Conservation (phyloP, 2,113 vertebrate genomes). For the Albula goreensis region DNA sequence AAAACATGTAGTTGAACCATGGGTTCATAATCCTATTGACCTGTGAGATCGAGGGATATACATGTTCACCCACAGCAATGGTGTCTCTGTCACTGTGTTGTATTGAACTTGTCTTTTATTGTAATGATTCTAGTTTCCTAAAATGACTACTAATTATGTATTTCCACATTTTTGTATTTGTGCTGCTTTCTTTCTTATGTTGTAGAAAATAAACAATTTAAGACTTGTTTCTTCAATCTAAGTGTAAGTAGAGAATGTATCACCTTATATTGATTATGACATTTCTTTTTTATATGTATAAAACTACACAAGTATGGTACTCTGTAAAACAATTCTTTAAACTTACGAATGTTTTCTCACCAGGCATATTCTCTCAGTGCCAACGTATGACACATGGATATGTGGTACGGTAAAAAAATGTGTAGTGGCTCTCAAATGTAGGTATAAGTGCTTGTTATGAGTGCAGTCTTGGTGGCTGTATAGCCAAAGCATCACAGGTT, state of each 20-base stretch:
- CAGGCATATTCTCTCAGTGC: no score
- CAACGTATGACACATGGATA: no score
- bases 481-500: not conserved
- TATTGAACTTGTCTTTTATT: not conserved
- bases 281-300: no score
- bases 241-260: not conserved
- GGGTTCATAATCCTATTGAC: not conserved
- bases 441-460: conserved; percentile 26
- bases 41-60: not conserved
- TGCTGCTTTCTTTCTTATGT: conserved; percentile 54
- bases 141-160: conserved; percentile 29
- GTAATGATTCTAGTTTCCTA: conserved; percentile 36
- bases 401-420: no score
- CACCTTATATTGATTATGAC: no score
- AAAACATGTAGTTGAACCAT: not conserved
- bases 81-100: not conserved
- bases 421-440: conserved; percentile 14
- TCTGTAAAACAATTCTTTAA: no score
- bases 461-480: not conserved
- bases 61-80: not conserved
- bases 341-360: no score
- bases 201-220: conserved; percentile 53
- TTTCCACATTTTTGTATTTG: conserved; percentile 50
- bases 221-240: conserved; percentile 19
- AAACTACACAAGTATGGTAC: no score